phyloP scores from a whole-genome alignment of 2,113 vertebrate species.

The Leptodactylus fuscus region DNA sequence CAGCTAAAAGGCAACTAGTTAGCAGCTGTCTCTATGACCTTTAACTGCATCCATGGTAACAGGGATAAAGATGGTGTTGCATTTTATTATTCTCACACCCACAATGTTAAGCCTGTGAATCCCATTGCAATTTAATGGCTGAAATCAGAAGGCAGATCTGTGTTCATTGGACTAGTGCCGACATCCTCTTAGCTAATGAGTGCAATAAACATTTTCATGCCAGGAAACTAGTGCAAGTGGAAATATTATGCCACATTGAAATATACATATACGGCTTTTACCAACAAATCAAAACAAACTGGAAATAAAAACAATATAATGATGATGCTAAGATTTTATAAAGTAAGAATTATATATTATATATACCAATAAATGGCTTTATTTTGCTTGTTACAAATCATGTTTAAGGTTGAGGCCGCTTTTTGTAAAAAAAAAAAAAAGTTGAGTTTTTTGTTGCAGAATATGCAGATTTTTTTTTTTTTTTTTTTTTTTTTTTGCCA shows the following conservation, averaged over 20 bases:
- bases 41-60: conserved; percentile 91
- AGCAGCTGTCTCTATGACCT: conserved; percentile 90
- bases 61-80: conserved; percentile 86
- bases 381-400: too few species aligned
- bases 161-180: conserved; percentile 95
- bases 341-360: too few species aligned
- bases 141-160: conserved; percentile 86
- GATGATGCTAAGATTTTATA: too few species aligned
- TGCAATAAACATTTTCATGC: conserved; percentile 96
- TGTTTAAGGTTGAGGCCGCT: too few species aligned
- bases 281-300: conserved; percentile 61
- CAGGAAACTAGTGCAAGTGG: conserved; percentile 87
- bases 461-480: too few species aligned
- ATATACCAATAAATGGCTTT: too few species aligned
- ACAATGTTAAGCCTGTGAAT: conserved; percentile 83
- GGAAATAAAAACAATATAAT: background rate
- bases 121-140: conserved; percentile 85
- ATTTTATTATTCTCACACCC: conserved; percentile 90
- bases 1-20: conserved; percentile 88
- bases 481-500: too few species aligned
- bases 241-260: conserved; percentile 88
- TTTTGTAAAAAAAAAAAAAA: too few species aligned
- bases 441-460: too few species aligned
- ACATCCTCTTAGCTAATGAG: conserved; percentile 97
- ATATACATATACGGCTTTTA: conserved; percentile 42